A percentile compares a stretch with the other conserved stretches of the same genome.
Conservation (phyloP, 2,797 vertebrate species). For the Gastrophryne carolinensis region DNA sequence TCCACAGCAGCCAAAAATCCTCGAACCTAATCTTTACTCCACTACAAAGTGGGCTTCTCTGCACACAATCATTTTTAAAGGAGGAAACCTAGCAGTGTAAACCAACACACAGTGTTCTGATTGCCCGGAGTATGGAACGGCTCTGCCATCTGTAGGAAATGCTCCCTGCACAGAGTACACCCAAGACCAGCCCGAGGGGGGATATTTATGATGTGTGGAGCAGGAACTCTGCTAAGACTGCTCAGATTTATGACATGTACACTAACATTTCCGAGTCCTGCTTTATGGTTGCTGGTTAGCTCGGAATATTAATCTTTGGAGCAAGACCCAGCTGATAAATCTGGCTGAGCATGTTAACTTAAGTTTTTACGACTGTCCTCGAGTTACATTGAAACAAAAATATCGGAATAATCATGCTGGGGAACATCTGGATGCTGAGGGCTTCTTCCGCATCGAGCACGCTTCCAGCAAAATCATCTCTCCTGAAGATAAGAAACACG, state of each 20-base stretch:
- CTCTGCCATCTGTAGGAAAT: constrained; percentile 48
- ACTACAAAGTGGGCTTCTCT: no score
- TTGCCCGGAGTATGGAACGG: constrained; percentile 48
- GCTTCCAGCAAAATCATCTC: not conserved
- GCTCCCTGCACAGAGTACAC: constrained; percentile 36
- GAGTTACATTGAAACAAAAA: constrained; percentile 31
- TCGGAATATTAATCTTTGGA: constrained; percentile 41
- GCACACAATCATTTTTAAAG: no score
- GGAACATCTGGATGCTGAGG: constrained; percentile 29
- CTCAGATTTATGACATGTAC: constrained; percentile 53
- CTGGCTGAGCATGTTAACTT: constrained; percentile 47
- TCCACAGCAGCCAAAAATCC: constrained; percentile 21
- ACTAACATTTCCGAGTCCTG: constrained; percentile 16
- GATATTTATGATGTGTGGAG: constrained; percentile 56
- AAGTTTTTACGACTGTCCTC: constrained; percentile 43
- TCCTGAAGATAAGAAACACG: not conserved
- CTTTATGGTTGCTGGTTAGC: constrained; percentile 27
- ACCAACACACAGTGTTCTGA: constrained; percentile 28
- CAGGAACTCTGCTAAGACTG: constrained; percentile 45
- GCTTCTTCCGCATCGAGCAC: not conserved
- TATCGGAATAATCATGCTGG: constrained; percentile 10
- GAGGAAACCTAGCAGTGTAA: not conserved
- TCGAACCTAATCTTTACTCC: no score
- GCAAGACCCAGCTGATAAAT: constrained; percentile 19
- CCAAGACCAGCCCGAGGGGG: constrained; percentile 27